Base-by-base conservation (phyloP, 1,140 invertebrate genomes). In the Propsilocerus akamusi region DNA sequence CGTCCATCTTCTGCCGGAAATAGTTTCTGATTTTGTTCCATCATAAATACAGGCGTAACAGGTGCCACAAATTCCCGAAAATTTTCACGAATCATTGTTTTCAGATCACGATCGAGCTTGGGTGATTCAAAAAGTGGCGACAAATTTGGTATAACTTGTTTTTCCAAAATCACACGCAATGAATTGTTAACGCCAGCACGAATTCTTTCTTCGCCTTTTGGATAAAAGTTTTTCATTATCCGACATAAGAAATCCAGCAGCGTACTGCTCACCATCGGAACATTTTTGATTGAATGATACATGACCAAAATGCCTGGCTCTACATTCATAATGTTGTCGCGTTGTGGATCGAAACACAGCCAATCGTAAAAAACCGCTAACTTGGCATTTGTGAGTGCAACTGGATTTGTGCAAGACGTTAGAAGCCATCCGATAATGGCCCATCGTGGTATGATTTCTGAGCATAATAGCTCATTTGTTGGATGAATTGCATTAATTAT, bases 251-350 rank as follows among this genome's bases (percentile, higher is more conserved):
- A 98, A 69, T 97, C 93, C 53, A 97, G 68, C 47, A 97, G 71
- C 10, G 90, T 94, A 46, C 88, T 90, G 56, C 92, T 96, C 51
- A 97, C 91, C 32, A 85, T 84, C 34, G 93, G 90, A 75, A 97
- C 93, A 58, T 88, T 89, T 62, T 88, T 77, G 75, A 97, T 90
- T 28, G 91, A 96, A 72, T 97, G 87, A 65, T 92, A 88, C 92
- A 97, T 98, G 1, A 97, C 91, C 51, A 98, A 73, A 62, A 97
- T 96, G 8, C 90, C 93, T n/a, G 94, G 94, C 68, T 97, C 94
- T 59, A 97, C 95, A 65, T 97, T 96, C 94, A 97, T 98, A 53
- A 98, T 98, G 63, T 94, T 97, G 67, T 97, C 94, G 67, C 89
- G 90, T 49, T 89, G 83, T 25, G 86, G 78, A 61, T 97, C 92